A percentile compares a stretch with the other conserved stretches of the same genome.
Evolutionary conservation across 2,797 vertebrate species (phyloP).

Genomic region (Anguilla obscura): DNA sequence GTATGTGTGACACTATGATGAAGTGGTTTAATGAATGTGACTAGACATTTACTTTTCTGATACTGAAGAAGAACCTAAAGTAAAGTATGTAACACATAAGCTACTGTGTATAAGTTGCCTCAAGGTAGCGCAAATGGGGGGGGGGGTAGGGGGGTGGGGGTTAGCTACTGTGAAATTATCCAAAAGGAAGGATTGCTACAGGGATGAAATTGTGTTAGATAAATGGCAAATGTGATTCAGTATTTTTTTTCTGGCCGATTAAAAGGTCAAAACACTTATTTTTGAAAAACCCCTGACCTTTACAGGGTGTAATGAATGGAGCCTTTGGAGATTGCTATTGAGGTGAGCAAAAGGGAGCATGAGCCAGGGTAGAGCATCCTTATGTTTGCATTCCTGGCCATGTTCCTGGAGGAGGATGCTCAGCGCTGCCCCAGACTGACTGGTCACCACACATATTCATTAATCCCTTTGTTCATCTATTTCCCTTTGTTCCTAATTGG

Average conservation of each 20-base stretch:
- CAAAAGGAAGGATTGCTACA: slow-evolving; percentile 29
- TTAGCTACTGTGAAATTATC: slow-evolving; percentile 35
- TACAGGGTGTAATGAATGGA: slow-evolving; percentile 48
- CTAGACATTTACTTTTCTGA: background rate
- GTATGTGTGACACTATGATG: background rate
- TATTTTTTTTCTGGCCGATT: slow-evolving; percentile 43
- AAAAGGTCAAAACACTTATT: slow-evolving; percentile 56
- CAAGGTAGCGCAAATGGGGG: background rate
- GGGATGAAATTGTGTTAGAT: slow-evolving; percentile 39
- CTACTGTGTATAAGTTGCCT: background rate
- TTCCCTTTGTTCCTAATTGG: slow-evolving; percentile 15
- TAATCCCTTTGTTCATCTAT: slow-evolving; percentile 23
- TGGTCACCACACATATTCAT: slow-evolving; percentile 13
- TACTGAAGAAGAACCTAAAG: background rate
- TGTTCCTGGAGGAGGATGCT: background rate
- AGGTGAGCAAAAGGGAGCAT: slow-evolving; percentile 34
- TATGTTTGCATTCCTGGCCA: slow-evolving; percentile 14
- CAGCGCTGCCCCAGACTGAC: background rate
- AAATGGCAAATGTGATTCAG: slow-evolving; percentile 28
- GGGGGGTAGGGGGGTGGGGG: slow-evolving; percentile 16
- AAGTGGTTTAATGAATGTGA: background rate
- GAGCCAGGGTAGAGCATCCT: background rate
- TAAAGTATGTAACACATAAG: background rate
- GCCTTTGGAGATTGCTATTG: slow-evolving; percentile 38
- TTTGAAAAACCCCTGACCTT: slow-evolving; percentile 55